Evolutionary conservation across 64 coral and sea anemone genomes (phyloP).

Genomic region (Montipora capricornis): DNA sequence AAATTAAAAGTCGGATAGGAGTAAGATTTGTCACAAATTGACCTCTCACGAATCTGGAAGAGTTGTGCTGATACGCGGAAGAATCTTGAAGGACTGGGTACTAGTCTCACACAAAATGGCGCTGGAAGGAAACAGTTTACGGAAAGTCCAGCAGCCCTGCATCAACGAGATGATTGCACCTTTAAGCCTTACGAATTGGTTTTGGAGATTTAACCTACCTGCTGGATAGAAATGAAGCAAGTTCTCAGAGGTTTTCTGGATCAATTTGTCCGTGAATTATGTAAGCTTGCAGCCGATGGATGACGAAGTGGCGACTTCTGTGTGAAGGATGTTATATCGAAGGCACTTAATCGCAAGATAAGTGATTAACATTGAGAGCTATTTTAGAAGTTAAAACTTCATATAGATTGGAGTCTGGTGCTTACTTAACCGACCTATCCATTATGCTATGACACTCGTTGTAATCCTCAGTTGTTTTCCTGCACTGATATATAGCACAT

Average conservation of each 20-base stretch:
- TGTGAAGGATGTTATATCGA: neutral
- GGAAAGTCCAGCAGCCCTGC: neutral
- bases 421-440: neutral
- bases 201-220: neutral
- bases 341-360: neutral
- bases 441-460: neutral
- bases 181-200: neutral
- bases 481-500: neutral
- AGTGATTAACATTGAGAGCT: neutral
- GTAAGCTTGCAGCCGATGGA: neutral
- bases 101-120: neutral
- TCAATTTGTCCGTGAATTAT: neutral
- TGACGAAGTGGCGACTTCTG: neutral
- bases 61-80: neutral
- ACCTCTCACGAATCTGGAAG: neutral
- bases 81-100: slow-evolving; percentile 1
- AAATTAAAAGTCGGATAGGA: neutral
- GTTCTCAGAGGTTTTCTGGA: neutral
- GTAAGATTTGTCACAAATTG: neutral
- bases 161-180: neutral
- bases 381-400: neutral
- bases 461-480: neutral
- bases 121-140: neutral
- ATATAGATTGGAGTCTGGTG: neutral
- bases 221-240: neutral